Evolutionary conservation across 1,140 invertebrate genomes (phyloP).

Genomic region (Drosophila truncata): DNA sequence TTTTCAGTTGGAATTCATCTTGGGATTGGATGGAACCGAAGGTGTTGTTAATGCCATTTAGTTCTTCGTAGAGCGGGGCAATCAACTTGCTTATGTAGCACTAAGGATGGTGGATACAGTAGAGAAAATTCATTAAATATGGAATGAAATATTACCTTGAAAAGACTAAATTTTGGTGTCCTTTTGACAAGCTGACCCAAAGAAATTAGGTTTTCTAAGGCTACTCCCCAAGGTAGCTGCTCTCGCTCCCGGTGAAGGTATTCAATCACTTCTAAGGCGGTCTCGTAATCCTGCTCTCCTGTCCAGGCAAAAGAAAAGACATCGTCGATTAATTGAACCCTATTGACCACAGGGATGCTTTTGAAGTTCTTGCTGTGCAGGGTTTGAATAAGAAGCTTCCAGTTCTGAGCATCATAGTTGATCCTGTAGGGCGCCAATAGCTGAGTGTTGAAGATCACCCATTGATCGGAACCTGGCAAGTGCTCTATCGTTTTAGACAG

Average conservation of each 20-base stretch:
- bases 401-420: conserved; percentile 90
- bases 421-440: conserved; percentile 89
- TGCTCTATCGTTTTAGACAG: conserved; percentile 61
- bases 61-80: too few species aligned
- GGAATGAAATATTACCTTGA: too few species aligned
- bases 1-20: conserved; percentile 88
- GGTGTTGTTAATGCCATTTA: too few species aligned
- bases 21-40: too few species aligned
- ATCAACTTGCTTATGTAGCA: too few species aligned
- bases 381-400: conserved; percentile 87
- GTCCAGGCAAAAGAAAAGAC: conserved; percentile 90
- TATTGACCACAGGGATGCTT: conserved; percentile 89
- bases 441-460: conserved; percentile 88
- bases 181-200: too few species aligned
- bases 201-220: too few species aligned
- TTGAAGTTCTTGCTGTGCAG: conserved; percentile 86
- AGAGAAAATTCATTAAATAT: too few species aligned
- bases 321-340: conserved; percentile 93
- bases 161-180: too few species aligned
- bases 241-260: conserved; percentile 89
- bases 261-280: conserved; percentile 86
- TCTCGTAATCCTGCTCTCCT: conserved; percentile 88
- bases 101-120: too few species aligned
- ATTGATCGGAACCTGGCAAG: conserved; percentile 83
- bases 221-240: conserved; percentile 88